Base-by-base conservation (phyloP, 2,113 vertebrate species). In the Galbula dea region DNA sequence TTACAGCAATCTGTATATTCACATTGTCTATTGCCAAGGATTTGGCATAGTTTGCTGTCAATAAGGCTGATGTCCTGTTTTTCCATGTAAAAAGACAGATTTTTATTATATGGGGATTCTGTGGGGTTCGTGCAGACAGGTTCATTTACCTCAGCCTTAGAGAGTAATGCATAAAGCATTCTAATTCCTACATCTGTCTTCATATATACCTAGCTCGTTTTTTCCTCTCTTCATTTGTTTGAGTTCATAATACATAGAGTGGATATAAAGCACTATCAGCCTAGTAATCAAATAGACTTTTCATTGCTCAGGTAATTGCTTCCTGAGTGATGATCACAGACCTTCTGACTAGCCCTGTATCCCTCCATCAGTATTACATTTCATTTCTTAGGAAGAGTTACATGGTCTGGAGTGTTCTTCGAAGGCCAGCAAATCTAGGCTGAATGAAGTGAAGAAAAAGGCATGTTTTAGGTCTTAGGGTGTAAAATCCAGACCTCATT, bases 271-370 rank as follows among this genome's bases (percentile, higher is more conserved):
- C 26, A 43, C 46, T 69, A 17, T 69, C 91, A 79, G 29, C 37
- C 39, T 79, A 66, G 36, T 83, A 91, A 92, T 92, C 84, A 95
- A 83, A 85, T 36, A 51, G 74, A 76, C 62, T 91, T 82, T 87
- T 76, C 46, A 43, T 89, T 85, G 46, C 68, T 39, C 18, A 83
- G 46, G 74, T 79, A 90, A 90, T 92, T 92, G 73, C 71, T 62
- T 91, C 62, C 58, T 83, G 63, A 83, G 32, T 66, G 65, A 89
- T 86, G 81, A 84, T 41, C 57, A 30, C 34, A 92, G 67, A 51
- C 45, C 39, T 91, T 51, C 57, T 82, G 58, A 29, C 49, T 57
- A 72, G 68, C 21, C 36, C 49, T 69, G 16, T 46, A 29, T 77
- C 45, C 59, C 34, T 86, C 46, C 45, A 23, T 21, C 29, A 1